These are phyloP conservation scores for Aquatica leii DNA, from an alignment of 2,888 invertebrate genomes.

Conservation along the genomic window DNA sequence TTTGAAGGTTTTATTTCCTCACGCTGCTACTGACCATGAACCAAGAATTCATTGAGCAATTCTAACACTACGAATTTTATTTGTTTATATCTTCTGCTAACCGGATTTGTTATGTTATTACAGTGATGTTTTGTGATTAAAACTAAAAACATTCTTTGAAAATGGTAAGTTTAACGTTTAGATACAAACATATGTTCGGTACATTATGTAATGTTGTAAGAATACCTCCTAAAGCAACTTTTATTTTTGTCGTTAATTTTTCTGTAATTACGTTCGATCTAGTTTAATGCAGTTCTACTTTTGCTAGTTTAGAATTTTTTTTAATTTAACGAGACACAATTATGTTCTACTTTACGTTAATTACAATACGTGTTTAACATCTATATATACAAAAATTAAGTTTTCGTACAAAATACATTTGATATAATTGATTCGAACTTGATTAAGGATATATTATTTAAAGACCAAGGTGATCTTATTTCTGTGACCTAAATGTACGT, in stretches of 20 bases:
- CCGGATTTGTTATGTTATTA: too few relatives aligned
- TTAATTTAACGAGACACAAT: too few relatives aligned
- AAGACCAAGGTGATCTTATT: conserved; percentile 1
- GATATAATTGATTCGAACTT: background rate
- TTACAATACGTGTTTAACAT: too few relatives aligned
- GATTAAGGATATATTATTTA: conserved; percentile 1
- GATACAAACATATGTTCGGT: conserved; percentile 1
- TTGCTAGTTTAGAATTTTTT: too few relatives aligned
- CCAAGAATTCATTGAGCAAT: background rate
- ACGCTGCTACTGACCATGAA: background rate
- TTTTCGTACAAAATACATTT: too few relatives aligned
- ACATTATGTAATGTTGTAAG: conserved; percentile 10
- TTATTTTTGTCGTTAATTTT: conserved; percentile 3
- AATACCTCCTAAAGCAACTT: conserved; percentile 12
- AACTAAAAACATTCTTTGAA: too few relatives aligned
- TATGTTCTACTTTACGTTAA: too few relatives aligned
- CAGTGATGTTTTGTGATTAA: too few relatives aligned
- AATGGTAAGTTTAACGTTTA: too few relatives aligned
- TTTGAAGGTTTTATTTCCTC: background rate
- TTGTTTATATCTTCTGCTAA: too few relatives aligned
- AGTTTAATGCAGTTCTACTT: conserved; percentile 1
- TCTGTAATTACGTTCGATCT: background rate
- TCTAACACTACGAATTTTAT: background rate
- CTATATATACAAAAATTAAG: too few relatives aligned
- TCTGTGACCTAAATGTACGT: conserved; percentile 1